phyloP scores from a whole-genome alignment of 2,888 invertebrate genomes.

The Lasioglossum zephyrum region DNA sequence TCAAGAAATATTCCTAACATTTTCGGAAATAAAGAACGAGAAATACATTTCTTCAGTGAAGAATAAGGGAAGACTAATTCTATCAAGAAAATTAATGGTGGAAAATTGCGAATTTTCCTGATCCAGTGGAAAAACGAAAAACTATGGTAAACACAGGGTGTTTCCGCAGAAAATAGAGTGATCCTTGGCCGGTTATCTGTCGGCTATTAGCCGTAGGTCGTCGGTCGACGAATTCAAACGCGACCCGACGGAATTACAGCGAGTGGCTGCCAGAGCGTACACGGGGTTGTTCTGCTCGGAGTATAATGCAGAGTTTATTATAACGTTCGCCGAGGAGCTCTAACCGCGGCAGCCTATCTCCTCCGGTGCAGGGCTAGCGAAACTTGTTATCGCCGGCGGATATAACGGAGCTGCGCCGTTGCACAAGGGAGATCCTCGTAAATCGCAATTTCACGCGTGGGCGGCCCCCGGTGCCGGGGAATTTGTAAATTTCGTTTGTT shows the following conservation, averaged over 20 bases:
- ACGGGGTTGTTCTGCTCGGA: conserved; percentile 53
- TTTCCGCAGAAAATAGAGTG: not conserved
- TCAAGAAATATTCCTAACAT: too few relatives aligned
- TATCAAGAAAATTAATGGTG: not conserved
- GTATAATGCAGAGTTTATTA: conserved; percentile 80
- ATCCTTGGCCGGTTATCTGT: conserved; percentile 34
- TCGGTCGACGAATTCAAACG: conserved; percentile 9
- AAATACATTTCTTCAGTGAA: not conserved
- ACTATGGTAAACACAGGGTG: not conserved
- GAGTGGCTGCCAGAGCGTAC: conserved; percentile 12
- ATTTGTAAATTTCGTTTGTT: conserved; percentile 65
- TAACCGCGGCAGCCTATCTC: conserved; percentile 50
- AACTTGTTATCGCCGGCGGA: conserved; percentile 67
- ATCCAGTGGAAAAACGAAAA: not conserved
- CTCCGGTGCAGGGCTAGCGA: conserved; percentile 56
- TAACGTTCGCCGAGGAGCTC: conserved; percentile 58
- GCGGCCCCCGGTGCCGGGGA: conserved; percentile 37
- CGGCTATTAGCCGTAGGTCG: conserved; percentile 18
- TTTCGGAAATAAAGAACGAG: not conserved
- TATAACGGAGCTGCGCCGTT: conserved; percentile 44
- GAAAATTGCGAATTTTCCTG: not conserved
- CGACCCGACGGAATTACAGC: conserved; percentile 39
- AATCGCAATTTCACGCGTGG: conserved; percentile 62
- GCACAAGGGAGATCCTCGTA: conserved; percentile 38
- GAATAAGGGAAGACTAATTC: not conserved